Evolutionary conservation across 2,888 invertebrate species (phyloP).

Genomic region (Dorcus parallelipipedus): DNA sequence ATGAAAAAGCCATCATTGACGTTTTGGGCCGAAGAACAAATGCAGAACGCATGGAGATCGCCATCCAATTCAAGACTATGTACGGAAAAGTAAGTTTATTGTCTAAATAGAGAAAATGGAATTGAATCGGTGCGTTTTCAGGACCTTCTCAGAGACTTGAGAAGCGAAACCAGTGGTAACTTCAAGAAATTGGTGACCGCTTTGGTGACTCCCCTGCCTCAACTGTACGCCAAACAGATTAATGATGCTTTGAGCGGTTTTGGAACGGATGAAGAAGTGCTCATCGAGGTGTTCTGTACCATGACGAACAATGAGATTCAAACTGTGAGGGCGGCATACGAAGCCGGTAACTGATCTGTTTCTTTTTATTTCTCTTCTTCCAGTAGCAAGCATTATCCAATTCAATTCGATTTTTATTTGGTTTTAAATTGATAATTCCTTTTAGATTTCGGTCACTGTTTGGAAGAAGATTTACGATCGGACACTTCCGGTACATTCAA

Average conservation of each 20-base stretch:
- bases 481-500: constrained; percentile 93
- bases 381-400: too few species aligned
- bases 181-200: constrained; percentile 76
- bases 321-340: constrained; percentile 73
- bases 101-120: neutral
- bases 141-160: constrained; percentile 76
- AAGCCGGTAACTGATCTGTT: constrained; percentile 64
- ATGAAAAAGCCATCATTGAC: constrained; percentile 84
- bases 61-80: constrained; percentile 76
- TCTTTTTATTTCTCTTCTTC: constrained; percentile 53
- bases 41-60: constrained; percentile 80
- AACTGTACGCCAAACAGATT: constrained; percentile 72
- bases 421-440: constrained; percentile 27
- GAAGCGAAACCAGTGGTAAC: constrained; percentile 83
- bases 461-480: constrained; percentile 77
- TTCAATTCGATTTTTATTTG: neutral
- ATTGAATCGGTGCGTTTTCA: constrained; percentile 32
- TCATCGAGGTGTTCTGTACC: constrained; percentile 86
- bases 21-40: constrained; percentile 80
- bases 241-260: constrained; percentile 90
- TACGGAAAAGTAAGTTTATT: constrained; percentile 71
- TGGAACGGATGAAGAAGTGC: constrained; percentile 83
- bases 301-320: constrained; percentile 80
- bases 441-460: constrained; percentile 68
- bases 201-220: constrained; percentile 71